Conservation (phyloP, 2,113 vertebrate species). For the Aramus guarauna region DNA sequence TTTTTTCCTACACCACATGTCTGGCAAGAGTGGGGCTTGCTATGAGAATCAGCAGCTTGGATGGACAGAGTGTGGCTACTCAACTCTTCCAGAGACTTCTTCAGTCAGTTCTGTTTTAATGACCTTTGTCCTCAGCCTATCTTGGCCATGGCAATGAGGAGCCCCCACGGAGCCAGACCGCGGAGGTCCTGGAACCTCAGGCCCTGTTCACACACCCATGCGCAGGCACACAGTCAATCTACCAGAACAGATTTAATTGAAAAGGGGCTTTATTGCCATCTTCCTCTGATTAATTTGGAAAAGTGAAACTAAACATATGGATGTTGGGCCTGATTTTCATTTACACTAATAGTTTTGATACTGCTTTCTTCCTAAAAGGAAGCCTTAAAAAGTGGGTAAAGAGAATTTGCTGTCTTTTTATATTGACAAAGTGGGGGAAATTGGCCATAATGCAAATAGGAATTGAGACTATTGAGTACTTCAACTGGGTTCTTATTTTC, state of each 20-base stretch:
- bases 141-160: neutral
- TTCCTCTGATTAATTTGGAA: neutral
- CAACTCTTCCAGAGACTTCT: neutral
- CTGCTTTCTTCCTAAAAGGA: neutral
- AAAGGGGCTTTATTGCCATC: neutral
- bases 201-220: neutral
- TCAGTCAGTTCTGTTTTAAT: neutral
- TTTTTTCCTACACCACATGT: neutral
- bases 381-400: neutral
- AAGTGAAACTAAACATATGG: neutral
- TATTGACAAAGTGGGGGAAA: neutral
- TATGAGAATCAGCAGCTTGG: neutral
- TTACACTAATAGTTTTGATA: neutral
- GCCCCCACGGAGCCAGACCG: neutral
- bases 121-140: neutral
- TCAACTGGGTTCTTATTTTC: neutral
- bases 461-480: neutral
- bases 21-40: neutral
- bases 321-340: neutral
- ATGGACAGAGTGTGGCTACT: neutral
- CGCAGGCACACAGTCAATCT: neutral
- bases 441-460: neutral
- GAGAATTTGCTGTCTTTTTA: neutral
- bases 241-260: constrained; percentile 6
- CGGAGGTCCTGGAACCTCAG: neutral